A percentile compares a stretch with the other conserved stretches of the same genome.
phyloP scores from a whole-genome alignment of 2,797 vertebrate genomes.

The Sylvia borin region DNA sequence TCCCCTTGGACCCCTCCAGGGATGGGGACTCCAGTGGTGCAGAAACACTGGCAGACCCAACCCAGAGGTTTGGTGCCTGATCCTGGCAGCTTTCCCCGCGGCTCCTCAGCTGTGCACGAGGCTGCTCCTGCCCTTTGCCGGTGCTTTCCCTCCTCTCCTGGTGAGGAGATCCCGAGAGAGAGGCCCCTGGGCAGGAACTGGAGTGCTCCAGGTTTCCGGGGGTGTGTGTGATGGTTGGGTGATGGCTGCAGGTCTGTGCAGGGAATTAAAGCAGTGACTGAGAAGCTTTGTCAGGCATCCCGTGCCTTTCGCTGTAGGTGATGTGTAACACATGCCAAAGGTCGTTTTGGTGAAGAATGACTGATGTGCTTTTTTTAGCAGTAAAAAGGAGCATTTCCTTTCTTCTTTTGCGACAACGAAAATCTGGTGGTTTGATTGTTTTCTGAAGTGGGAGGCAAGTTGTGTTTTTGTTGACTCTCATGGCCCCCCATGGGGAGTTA shows the following conservation, averaged over 20 bases:
- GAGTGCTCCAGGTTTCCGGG: background rate
- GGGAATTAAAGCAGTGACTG: background rate
- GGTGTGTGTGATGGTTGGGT: background rate
- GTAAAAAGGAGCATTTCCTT: background rate
- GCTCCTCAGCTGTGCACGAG: background rate
- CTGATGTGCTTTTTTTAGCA: background rate
- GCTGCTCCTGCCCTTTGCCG: background rate
- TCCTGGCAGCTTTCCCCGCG: background rate
- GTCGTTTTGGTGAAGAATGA: constrained; percentile 6
- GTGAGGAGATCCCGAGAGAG: background rate
- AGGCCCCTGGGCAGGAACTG: background rate
- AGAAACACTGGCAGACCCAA: rapidly evolving
- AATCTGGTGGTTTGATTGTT: background rate
- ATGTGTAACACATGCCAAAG: background rate
- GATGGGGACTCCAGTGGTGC: background rate
- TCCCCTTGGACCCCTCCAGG: background rate
- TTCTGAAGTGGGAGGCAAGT: background rate
- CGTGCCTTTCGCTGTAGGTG: background rate
- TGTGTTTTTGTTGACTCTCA: background rate
- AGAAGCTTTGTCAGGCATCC: background rate
- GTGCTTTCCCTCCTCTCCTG: background rate
- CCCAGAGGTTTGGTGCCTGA: background rate
- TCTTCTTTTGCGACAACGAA: background rate
- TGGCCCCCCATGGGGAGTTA: background rate
- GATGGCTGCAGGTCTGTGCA: background rate